These are phyloP conservation scores for Hydropsyche betteni DNA, from an alignment of 2,888 invertebrate genomes.

Conservation along the genomic window DNA sequence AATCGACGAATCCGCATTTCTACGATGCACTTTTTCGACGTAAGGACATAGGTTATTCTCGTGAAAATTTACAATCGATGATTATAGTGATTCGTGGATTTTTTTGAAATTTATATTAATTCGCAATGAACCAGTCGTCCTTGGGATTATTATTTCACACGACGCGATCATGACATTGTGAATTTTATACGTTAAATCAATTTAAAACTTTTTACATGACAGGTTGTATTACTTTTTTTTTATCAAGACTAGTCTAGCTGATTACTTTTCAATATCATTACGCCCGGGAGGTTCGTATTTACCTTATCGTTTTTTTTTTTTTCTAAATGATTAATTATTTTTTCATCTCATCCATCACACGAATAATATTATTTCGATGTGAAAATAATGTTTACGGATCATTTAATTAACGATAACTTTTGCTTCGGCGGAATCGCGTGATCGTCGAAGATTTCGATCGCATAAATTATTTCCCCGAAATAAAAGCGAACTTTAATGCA, in stretches of 20 bases:
- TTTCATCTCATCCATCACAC: conserved; percentile 29
- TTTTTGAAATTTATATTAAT: no score
- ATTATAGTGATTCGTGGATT: no score
- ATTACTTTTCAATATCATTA: conserved; percentile 30
- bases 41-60: no score
- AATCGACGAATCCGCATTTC: no score
- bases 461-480: background rate
- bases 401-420: no score
- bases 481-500: conserved; percentile 7
- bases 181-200: conserved; percentile 22
- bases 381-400: background rate
- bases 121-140: no score
- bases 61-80: no score
- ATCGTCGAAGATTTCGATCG: no score
- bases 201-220: conserved; percentile 21
- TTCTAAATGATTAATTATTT: conserved; percentile 26
- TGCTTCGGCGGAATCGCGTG: no score
- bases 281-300: background rate
- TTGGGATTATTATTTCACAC: background rate
- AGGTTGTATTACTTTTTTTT: conserved; percentile 17
- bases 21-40: no score
- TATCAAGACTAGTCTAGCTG: conserved; percentile 4
- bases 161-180: conserved; percentile 12
- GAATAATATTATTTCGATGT: conserved; percentile 4
- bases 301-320: background rate